These are phyloP conservation scores for Ahaetulla prasina DNA, from an alignment of 2,113 vertebrate species.

Conservation along the genomic window DNA sequence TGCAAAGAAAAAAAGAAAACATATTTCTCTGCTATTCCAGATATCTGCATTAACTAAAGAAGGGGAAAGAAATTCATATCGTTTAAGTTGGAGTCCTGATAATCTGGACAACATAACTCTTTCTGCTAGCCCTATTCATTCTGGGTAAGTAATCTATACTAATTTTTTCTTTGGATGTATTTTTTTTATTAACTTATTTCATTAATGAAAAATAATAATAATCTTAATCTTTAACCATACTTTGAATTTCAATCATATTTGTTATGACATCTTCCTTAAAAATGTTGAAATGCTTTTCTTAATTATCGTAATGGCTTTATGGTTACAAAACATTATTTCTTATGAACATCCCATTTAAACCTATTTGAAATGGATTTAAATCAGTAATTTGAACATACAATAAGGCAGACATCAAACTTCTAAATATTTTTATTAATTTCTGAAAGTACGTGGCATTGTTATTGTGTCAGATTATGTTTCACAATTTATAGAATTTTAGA, in stretches of 20 bases:
- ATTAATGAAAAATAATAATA: slow-evolving; percentile 25
- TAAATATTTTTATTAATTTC: background rate
- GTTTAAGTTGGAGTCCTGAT: slow-evolving; percentile 89
- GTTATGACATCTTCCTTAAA: background rate
- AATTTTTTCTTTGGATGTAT: slow-evolving; percentile 33
- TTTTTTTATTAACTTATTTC: slow-evolving; percentile 37
- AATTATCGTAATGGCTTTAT: background rate
- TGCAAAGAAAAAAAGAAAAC: background rate
- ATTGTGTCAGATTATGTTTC: background rate
- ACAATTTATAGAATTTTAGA: background rate
- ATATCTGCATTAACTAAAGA: slow-evolving; percentile 79
- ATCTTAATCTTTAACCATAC: background rate
- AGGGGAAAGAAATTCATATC: slow-evolving; percentile 83
- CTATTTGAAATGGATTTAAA: background rate
- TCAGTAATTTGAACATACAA: background rate
- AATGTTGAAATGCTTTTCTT: background rate
- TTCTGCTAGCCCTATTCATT: slow-evolving; percentile 92
- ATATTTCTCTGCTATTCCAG: slow-evolving; percentile 62
- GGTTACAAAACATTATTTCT: background rate
- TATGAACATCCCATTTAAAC: background rate
- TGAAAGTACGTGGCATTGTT: background rate
- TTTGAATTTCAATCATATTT: background rate
- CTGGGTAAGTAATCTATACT: slow-evolving; percentile 80
- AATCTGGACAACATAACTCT: slow-evolving; percentile 94
- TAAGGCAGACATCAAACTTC: background rate